phyloP scores from a whole-genome alignment of 2,113 vertebrate species.

The Tamias sibiricus region DNA sequence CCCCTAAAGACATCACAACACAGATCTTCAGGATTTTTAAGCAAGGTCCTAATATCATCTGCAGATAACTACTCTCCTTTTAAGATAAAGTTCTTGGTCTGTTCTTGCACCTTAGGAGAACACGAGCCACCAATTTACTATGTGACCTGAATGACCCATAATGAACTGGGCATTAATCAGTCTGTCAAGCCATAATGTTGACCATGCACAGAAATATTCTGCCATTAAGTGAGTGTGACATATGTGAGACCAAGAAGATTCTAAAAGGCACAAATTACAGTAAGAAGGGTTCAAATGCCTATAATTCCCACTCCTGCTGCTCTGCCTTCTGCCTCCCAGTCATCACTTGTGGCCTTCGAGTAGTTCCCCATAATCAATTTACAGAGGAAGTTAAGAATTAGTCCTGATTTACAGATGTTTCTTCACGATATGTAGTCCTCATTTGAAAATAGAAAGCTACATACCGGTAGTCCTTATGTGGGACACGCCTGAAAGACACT shows the following conservation, averaged over 20 bases:
- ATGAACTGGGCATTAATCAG: not conserved
- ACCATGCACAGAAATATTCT: not conserved
- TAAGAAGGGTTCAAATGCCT: not conserved
- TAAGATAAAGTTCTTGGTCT: not conserved
- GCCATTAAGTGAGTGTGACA: not conserved
- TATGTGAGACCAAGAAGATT: not conserved
- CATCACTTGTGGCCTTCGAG: not conserved
- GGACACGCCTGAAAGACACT: not conserved
- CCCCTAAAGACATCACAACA: not conserved
- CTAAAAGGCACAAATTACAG: not conserved
- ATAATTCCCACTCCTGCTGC: no score
- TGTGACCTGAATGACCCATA: not conserved
- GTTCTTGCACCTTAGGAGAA: not conserved
- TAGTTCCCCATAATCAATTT: not conserved
- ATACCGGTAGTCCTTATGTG: not conserved
- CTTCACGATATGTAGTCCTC: no score
- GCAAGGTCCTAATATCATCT: not conserved
- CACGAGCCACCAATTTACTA: not conserved
- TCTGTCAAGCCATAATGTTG: not conserved
- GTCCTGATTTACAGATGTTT: not conserved
- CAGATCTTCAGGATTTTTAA: not conserved
- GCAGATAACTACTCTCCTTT: not conserved
- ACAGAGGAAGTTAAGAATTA: not conserved
- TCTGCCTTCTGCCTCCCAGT: not conserved
- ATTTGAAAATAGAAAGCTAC: not conserved